Evolutionary conservation across 2,113 vertebrate species (phyloP).

Genomic region (Ctenomys sociabilis): DNA sequence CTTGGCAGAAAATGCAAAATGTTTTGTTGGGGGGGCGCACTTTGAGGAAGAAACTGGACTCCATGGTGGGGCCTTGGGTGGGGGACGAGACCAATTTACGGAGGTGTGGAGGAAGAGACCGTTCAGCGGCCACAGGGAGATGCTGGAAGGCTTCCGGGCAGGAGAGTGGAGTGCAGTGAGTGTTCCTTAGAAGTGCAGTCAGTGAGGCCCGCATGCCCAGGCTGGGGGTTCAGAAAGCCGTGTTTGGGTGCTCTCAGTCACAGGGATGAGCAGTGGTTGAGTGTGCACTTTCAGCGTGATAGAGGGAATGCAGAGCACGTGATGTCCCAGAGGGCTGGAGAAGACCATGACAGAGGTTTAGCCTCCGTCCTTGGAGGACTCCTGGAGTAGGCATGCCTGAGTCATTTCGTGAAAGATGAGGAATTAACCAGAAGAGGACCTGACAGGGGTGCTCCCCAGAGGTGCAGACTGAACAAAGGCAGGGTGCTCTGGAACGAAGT

Average conservation of each 20-base stretch:
- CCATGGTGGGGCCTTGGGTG: neutral
- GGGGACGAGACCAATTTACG: neutral
- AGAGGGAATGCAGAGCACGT: neutral
- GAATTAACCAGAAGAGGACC: neutral
- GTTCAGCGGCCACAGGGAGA: rapidly evolving
- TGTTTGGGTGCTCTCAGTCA: too few relatives aligned
- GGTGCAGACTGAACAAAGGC: neutral
- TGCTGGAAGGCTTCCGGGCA: rapidly evolving
- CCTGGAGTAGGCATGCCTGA: neutral
- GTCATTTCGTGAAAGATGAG: neutral
- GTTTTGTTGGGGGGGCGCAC: rapidly evolving
- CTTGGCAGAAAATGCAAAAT: neutral
- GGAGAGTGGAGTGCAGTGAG: rapidly evolving
- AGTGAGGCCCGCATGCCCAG: too few relatives aligned
- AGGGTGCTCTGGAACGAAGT: neutral
- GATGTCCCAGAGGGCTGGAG: neutral
- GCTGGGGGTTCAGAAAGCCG: neutral
- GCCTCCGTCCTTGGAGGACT: neutral
- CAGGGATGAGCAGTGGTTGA: neutral
- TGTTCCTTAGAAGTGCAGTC: rapidly evolving
- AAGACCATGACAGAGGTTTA: neutral
- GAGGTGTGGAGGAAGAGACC: neutral
- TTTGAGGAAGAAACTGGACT: neutral
- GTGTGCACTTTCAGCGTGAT: neutral
- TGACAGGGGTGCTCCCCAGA: neutral